Evolutionary conservation across 1,140 invertebrate species (phyloP).

Genomic region (Armadillidium nasatum): DNA sequence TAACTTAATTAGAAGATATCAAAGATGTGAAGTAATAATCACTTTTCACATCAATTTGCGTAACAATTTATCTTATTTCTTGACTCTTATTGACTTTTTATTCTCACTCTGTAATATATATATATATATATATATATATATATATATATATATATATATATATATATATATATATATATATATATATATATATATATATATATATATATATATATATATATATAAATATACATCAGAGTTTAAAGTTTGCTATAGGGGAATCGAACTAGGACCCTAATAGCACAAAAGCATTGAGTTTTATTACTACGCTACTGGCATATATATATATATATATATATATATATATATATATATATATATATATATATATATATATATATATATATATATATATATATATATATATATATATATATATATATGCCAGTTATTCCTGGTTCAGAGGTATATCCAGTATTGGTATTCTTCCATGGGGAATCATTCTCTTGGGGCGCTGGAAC

Average conservation of each 20-base stretch:
- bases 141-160: too few species aligned
- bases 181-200: background rate
- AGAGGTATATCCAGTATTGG: conserved; percentile 64
- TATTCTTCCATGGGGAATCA: conserved; percentile 94
- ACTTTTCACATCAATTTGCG: too few species aligned
- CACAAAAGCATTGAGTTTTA: too few species aligned
- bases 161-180: background rate
- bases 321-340: background rate
- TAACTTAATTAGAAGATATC: too few species aligned
- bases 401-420: background rate
- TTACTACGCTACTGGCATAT: too few species aligned
- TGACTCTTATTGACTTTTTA: too few species aligned
- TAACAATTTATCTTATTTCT: too few species aligned
- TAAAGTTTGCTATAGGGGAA: too few species aligned
- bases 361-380: background rate
- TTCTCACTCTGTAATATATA: too few species aligned
- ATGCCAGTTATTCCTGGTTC: conserved; percentile 42
- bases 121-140: too few species aligned
- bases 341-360: background rate
- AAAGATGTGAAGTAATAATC: too few species aligned
- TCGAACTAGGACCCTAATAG: too few species aligned
- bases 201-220: background rate
- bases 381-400: conserved; percentile 3
- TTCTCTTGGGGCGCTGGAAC: conserved; percentile 95
- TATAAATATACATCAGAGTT: background rate